Conservation (phyloP, 2,797 vertebrate species). For the Pampus argenteus region DNA sequence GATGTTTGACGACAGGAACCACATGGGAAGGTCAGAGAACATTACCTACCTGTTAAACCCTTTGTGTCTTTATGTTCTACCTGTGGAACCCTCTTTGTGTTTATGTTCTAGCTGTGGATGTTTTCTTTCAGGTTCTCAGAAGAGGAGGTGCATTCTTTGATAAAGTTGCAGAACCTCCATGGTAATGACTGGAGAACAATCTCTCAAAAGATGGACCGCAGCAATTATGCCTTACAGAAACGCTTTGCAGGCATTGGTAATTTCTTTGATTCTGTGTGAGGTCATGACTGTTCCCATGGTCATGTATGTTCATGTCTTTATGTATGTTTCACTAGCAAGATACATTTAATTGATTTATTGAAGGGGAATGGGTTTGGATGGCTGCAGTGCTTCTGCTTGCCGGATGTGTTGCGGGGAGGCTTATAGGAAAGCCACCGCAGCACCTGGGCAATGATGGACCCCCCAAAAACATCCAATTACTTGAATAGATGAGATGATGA, state of each 20-base stretch:
- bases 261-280: too few relatives aligned
- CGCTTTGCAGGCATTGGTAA: constrained; percentile 68
- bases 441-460: too few relatives aligned
- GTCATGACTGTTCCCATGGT: not conserved
- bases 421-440: too few relatives aligned
- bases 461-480: too few relatives aligned
- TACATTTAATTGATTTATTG: too few relatives aligned
- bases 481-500: too few relatives aligned
- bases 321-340: too few relatives aligned
- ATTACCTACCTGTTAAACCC: too few relatives aligned
- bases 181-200: constrained; percentile 82
- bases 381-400: too few relatives aligned
- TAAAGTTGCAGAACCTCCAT: constrained; percentile 68
- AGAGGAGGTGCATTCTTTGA: constrained; percentile 63
- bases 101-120: not conserved
- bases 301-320: not conserved
- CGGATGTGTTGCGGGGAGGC: too few relatives aligned
- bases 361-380: too few relatives aligned
- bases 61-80: not conserved
- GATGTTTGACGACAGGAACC: constrained; percentile 67
- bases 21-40: constrained; percentile 75
- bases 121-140: constrained; percentile 74
- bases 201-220: constrained; percentile 76
- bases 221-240: constrained; percentile 71
- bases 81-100: not conserved